Percentiles rank a stretch among this genome's conserved stretches.
phyloP scores from a whole-genome alignment of 2,113 vertebrate genomes.

The Mustelus asterias region DNA sequence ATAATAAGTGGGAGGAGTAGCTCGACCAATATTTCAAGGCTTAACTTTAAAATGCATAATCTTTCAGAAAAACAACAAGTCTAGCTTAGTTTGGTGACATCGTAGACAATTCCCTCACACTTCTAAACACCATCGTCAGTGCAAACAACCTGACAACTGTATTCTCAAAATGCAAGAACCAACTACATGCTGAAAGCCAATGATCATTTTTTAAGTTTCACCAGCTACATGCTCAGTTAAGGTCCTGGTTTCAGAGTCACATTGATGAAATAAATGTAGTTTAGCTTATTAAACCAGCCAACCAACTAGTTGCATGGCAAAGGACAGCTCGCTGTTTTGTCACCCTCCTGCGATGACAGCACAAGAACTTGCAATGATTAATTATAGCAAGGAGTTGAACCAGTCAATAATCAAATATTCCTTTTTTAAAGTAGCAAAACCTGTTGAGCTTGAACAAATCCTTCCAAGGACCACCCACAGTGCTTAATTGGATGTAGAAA shows the following conservation, averaged over 20 bases:
- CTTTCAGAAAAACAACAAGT: not conserved
- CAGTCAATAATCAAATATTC: not conserved
- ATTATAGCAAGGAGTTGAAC: constrained; percentile 16
- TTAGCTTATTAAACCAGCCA: not conserved
- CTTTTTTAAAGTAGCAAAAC: not conserved
- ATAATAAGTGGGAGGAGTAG: not conserved
- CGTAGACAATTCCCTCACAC: not conserved
- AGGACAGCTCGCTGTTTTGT: not conserved
- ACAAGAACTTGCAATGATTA: not conserved
- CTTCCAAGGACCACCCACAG: not conserved
- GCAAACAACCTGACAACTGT: not conserved
- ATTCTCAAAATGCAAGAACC: not conserved
- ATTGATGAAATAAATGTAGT: not conserved
- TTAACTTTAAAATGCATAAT: not conserved
- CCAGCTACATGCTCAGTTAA: not conserved
- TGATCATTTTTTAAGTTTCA: not conserved
- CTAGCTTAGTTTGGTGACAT: not conserved
- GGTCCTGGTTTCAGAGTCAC: not conserved
- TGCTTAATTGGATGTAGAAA: constrained; percentile 21
- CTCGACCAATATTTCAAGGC: not conserved
- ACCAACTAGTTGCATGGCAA: not conserved
- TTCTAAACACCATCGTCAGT: not conserved
- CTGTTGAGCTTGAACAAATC: not conserved
- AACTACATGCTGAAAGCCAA: not conserved
- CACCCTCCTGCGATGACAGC: not conserved